Evolutionary conservation across 2,888 invertebrate genomes (phyloP).

Genomic region (Archips xylosteana): DNA sequence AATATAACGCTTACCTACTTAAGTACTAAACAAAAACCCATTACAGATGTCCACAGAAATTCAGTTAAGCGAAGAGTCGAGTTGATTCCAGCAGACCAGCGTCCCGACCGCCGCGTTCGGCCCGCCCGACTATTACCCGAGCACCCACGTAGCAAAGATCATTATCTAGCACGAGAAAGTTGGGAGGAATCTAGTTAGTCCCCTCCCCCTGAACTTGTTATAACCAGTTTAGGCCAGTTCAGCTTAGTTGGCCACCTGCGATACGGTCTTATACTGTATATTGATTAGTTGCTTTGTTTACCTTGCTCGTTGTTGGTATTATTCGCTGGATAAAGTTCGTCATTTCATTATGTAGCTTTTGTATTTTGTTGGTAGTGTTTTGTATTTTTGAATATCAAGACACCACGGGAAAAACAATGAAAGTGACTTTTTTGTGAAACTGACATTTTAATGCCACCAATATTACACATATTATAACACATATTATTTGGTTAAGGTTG

Average conservation of each 20-base stretch:
- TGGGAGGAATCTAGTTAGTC: slow-evolving; percentile 81
- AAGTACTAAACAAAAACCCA: too few species aligned
- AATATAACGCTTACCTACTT: background rate
- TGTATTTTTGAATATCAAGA: too few species aligned
- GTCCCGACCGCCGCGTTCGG: slow-evolving; percentile 53
- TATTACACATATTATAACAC: too few species aligned
- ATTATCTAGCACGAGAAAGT: slow-evolving; percentile 83
- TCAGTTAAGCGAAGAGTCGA: too few species aligned
- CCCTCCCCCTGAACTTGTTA: slow-evolving; percentile 75
- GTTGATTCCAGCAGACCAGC: slow-evolving; percentile 43
- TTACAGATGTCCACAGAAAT: too few species aligned
- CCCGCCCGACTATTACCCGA: slow-evolving; percentile 50
- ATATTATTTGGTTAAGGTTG: too few species aligned
- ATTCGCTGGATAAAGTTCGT: slow-evolving; percentile 3
- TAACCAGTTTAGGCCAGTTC: slow-evolving; percentile 82
- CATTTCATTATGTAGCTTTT: background rate
- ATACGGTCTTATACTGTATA: slow-evolving; percentile 58
- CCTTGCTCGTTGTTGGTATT: slow-evolving; percentile 17
- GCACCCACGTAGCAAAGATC: slow-evolving; percentile 83
- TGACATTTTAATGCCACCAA: too few species aligned
- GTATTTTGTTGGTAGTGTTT: background rate
- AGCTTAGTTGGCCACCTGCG: slow-evolving; percentile 78
- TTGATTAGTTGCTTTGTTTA: slow-evolving; percentile 39
- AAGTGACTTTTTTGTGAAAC: too few species aligned
- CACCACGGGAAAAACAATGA: too few species aligned